A percentile compares a stretch with the other conserved stretches of the same genome.
phyloP scores from a whole-genome alignment of 1,140 invertebrate genomes.

The Panulirus ornatus region DNA sequence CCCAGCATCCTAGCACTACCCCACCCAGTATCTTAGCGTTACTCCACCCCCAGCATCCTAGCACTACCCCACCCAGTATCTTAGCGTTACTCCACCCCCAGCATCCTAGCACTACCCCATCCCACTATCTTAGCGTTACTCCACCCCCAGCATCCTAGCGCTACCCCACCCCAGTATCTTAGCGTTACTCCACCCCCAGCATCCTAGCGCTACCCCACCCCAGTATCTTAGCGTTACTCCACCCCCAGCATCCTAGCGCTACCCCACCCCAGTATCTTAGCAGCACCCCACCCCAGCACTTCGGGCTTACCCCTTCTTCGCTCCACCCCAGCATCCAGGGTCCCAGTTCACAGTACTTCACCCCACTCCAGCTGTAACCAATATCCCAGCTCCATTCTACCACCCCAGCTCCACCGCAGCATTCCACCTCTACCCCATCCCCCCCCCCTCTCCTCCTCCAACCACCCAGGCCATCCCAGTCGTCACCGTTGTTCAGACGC shows the following conservation, averaged over 20 bases:
- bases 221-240: not conserved
- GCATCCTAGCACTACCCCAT: not conserved
- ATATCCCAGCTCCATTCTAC: not conserved
- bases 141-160: not conserved
- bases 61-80: not conserved
- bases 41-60: not conserved
- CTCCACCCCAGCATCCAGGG: too few species aligned
- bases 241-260: not conserved
- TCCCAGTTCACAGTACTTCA: not conserved
- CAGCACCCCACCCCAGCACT: too few species aligned
- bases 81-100: not conserved
- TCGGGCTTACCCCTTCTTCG: too few species aligned
- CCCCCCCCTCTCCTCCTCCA: too few species aligned
- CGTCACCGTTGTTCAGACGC: not conserved
- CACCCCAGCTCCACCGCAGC: too few species aligned
- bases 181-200: not conserved
- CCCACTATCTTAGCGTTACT: not conserved
- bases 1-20: not conserved
- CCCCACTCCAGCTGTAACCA: not conserved
- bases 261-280: not conserved
- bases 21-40: not conserved
- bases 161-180: not conserved
- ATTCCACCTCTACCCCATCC: not conserved
- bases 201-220: not conserved
- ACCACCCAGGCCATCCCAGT: not conserved